Conservation (phyloP, 2,797 vertebrate genomes). For the Lithobates sylvaticus region DNA sequence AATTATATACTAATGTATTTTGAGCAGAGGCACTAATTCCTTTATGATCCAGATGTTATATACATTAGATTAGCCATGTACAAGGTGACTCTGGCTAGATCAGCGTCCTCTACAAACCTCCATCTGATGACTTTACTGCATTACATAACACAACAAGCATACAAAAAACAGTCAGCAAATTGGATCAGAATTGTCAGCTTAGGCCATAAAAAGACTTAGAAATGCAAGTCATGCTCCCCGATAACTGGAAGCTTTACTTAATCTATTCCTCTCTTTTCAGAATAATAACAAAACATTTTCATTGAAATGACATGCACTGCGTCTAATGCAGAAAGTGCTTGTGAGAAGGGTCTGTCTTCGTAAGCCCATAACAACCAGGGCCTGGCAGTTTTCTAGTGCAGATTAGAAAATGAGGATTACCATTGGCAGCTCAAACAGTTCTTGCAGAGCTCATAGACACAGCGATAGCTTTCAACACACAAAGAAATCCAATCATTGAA, state of each 20-base stretch:
- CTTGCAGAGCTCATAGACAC: background rate
- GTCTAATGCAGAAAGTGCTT: background rate
- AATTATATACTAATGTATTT: background rate
- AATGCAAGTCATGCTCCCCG: background rate
- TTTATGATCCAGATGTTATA: background rate
- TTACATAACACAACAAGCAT: background rate
- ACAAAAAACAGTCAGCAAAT: background rate
- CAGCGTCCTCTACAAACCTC: background rate
- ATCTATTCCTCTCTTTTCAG: background rate
- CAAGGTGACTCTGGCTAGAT: background rate
- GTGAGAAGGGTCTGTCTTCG: background rate
- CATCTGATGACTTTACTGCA: background rate
- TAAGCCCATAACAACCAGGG: background rate
- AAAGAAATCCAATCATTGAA: no score
- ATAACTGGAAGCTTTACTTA: background rate
- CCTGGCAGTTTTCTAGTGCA: background rate
- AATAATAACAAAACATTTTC: background rate
- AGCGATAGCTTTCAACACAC: no score
- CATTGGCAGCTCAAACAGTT: background rate
- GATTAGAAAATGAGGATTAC: background rate
- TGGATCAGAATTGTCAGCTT: background rate
- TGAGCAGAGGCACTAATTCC: background rate
- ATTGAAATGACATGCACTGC: background rate
- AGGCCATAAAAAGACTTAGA: background rate
- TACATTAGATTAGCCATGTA: slow-evolving; percentile 4